phyloP scores from a whole-genome alignment of 2,888 invertebrate species.

The Tenthredo notha region DNA sequence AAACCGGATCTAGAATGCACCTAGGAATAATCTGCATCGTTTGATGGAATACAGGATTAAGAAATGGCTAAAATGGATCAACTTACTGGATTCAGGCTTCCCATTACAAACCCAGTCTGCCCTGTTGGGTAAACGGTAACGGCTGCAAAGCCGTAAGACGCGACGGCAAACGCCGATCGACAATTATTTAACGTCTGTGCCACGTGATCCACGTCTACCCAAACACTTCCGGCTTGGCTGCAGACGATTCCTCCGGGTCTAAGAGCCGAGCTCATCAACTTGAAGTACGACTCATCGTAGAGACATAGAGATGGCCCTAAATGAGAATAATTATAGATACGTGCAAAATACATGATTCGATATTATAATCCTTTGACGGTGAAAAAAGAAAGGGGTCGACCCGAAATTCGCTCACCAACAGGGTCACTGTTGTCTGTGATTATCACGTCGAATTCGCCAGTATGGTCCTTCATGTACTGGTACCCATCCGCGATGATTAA shows the following conservation, averaged over 20 bases:
- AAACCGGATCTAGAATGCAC: background rate
- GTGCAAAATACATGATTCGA: background rate
- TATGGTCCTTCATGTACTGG: slow-evolving; percentile 93
- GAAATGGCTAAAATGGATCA: no score
- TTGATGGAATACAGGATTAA: no score
- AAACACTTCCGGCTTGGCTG: slow-evolving; percentile 90
- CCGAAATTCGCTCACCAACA: slow-evolving; percentile 83
- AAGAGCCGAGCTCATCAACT: slow-evolving; percentile 90
- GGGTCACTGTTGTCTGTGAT: slow-evolving; percentile 99
- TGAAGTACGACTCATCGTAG: slow-evolving; percentile 91
- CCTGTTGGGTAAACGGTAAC: slow-evolving; percentile 99
- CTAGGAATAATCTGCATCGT: background rate
- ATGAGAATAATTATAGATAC: background rate
- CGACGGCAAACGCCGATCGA: slow-evolving; percentile 87
- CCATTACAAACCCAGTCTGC: slow-evolving; percentile 97
- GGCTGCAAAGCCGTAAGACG: slow-evolving; percentile 89
- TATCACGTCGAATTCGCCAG: slow-evolving; percentile 95
- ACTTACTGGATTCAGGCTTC: slow-evolving; percentile 85
- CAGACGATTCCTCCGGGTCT: slow-evolving; percentile 94
- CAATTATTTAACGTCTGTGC: slow-evolving; percentile 88
- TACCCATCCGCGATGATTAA: slow-evolving; percentile 96
- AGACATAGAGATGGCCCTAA: slow-evolving; percentile 85
- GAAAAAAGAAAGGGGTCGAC: background rate
- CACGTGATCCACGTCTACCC: slow-evolving; percentile 91
- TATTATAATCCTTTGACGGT: no score